Percentiles rank a stretch among this genome's conserved stretches.
These are phyloP conservation scores for Rhabdomys pumilio DNA, from an alignment of 2,797 vertebrate species.

Conservation along the genomic window DNA sequence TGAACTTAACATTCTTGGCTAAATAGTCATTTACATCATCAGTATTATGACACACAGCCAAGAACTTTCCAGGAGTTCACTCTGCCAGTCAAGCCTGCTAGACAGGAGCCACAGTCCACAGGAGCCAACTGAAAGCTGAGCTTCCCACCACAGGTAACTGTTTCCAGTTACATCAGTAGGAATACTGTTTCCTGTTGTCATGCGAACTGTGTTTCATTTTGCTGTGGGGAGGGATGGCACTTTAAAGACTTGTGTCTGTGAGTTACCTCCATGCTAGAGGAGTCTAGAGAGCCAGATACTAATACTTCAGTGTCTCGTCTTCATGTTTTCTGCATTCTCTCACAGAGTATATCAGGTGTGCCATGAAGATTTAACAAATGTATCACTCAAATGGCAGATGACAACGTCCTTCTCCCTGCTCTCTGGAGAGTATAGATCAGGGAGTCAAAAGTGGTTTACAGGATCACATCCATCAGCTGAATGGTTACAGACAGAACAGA, in stretches of 20 bases:
- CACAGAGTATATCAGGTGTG: slow-evolving; percentile 39
- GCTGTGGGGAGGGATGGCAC: slow-evolving; percentile 27
- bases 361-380: slow-evolving; percentile 72
- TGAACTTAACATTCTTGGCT: slow-evolving; percentile 22
- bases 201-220: not conserved
- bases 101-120: slow-evolving; percentile 33
- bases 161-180: not conserved
- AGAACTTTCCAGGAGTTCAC: slow-evolving; percentile 29
- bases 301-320: not conserved
- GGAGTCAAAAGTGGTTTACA: slow-evolving; percentile 21
- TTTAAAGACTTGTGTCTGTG: not conserved
- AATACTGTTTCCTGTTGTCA: slow-evolving; percentile 49
- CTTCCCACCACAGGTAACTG: slow-evolving; percentile 26
- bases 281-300: not conserved
- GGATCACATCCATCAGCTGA: not conserved
- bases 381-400: slow-evolving; percentile 16
- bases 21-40: slow-evolving; percentile 69
- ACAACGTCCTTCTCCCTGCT: not conserved
- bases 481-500: not conserved
- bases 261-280: not conserved
- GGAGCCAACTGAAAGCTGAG: not conserved
- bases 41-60: slow-evolving; percentile 60
- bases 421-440: not conserved
- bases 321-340: not conserved
- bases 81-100: not conserved